Percentiles rank a stretch among this genome's conserved stretches.
These are phyloP conservation scores for Ranitomeya variabilis DNA, from an alignment of 2,113 vertebrate genomes.

Conservation along the genomic window DNA sequence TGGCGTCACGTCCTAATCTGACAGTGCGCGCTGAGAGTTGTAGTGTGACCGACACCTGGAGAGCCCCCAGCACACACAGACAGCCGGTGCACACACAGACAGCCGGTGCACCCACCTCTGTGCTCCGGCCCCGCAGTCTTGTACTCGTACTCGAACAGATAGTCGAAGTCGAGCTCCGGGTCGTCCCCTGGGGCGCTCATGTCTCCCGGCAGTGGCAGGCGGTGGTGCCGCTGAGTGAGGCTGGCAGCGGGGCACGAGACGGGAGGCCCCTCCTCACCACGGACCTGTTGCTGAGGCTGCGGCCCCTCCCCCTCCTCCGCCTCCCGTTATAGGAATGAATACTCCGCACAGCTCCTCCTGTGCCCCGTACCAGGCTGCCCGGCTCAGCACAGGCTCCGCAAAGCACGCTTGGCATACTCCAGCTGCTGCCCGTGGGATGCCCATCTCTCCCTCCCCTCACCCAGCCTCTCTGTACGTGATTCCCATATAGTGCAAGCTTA, in stretches of 20 bases:
- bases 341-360: conserved; percentile 54
- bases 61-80: background rate
- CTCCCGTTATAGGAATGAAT: conserved; percentile 49
- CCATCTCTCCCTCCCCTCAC: background rate
- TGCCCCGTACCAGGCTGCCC: background rate
- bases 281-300: conserved; percentile 54
- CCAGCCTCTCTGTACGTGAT: too few relatives aligned
- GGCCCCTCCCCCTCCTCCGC: conserved; percentile 27
- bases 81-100: conserved; percentile 67
- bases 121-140: conserved; percentile 67
- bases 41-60: background rate
- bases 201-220: conserved; percentile 55
- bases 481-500: too few relatives aligned
- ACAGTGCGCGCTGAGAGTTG: background rate
- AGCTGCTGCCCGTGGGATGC: background rate
- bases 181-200: conserved; percentile 82
- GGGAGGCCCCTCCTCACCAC: conserved; percentile 40
- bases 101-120: conserved; percentile 74
- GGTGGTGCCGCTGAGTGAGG: conserved; percentile 24
- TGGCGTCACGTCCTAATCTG: background rate
- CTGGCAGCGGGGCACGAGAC: background rate
- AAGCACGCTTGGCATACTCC: background rate
- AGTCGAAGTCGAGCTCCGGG: conserved; percentile 86
- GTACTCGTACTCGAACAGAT: conserved; percentile 87
- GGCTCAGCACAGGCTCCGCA: background rate